A percentile compares a stretch with the other conserved stretches of the same genome.
These are phyloP conservation scores for Edolisoma coerulescens DNA, from an alignment of 2,113 vertebrate species.

Conservation along the genomic window DNA sequence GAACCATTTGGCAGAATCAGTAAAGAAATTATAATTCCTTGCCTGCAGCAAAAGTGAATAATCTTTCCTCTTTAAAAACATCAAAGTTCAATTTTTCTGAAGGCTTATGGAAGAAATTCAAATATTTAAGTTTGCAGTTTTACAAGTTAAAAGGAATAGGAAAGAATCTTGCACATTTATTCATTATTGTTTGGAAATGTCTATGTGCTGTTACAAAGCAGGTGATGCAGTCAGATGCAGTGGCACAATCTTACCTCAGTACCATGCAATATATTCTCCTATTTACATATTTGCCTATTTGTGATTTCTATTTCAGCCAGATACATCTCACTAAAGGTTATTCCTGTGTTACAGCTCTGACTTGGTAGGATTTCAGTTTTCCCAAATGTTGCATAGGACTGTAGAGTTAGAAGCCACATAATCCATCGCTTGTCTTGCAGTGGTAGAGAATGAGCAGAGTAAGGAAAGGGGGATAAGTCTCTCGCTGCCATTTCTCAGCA, in stretches of 20 bases:
- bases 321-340: neutral
- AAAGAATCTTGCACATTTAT: neutral
- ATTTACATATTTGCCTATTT: neutral
- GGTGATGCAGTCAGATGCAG: neutral
- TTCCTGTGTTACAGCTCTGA: neutral
- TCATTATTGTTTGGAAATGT: neutral
- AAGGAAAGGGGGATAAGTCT: neutral
- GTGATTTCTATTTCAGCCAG: neutral
- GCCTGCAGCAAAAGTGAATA: slow-evolving; percentile 52
- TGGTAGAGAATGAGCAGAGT: neutral
- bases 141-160: slow-evolving; percentile 13
- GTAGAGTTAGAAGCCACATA: neutral
- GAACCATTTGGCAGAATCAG: slow-evolving; percentile 52
- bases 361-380: neutral
- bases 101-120: slow-evolving; percentile 52
- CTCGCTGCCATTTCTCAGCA: neutral
- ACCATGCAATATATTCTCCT: accelerated
- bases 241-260: neutral
- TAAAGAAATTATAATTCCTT: slow-evolving; percentile 52
- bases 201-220: neutral
- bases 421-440: neutral
- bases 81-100: slow-evolving; percentile 59
- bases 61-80: slow-evolving; percentile 45
- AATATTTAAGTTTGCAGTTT: slow-evolving; percentile 36
- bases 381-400: neutral